phyloP scores from a whole-genome alignment of 2,888 invertebrate genomes.

The Endomychus coccineus region DNA sequence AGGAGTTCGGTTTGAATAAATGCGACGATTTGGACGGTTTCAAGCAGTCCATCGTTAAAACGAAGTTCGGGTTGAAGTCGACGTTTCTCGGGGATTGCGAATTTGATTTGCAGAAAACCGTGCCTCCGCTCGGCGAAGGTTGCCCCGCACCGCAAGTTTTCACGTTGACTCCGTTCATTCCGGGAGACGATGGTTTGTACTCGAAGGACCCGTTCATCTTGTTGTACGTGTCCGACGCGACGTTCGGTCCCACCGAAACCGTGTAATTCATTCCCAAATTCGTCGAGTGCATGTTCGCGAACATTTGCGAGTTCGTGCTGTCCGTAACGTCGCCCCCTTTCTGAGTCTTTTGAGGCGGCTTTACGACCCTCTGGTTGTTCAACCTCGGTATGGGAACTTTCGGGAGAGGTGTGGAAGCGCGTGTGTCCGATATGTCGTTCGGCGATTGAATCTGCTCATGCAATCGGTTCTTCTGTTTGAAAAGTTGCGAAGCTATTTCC shows the following conservation, averaged over 20 bases:
- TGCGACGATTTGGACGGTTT: slow-evolving; percentile 32
- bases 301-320: slow-evolving; percentile 29
- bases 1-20: slow-evolving; percentile 29
- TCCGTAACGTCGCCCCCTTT: slow-evolving; percentile 3
- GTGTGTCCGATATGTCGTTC: slow-evolving; percentile 14
- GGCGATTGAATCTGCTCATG: slow-evolving; percentile 19
- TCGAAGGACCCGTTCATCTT: too few species aligned
- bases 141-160: slow-evolving; percentile 7
- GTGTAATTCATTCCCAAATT: slow-evolving; percentile 40
- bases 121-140: neutral
- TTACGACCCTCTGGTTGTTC: slow-evolving; percentile 26
- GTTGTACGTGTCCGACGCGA: too few species aligned
- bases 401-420: slow-evolving; percentile 8
- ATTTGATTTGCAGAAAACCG: neutral
- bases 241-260: slow-evolving; percentile 27
- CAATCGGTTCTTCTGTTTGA: slow-evolving; percentile 31
- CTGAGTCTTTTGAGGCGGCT: slow-evolving; percentile 14
- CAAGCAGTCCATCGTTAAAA: slow-evolving; percentile 22
- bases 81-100: neutral
- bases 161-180: slow-evolving; percentile 18
- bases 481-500: slow-evolving; percentile 39
- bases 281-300: slow-evolving; percentile 35
- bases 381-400: slow-evolving; percentile 35
- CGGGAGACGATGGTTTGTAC: slow-evolving; percentile 21
- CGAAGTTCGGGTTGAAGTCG: too few species aligned